A percentile compares a stretch with the other conserved stretches of the same genome.
phyloP scores from a whole-genome alignment of 2,888 invertebrate genomes.

The Microctonus aethiopoides region DNA sequence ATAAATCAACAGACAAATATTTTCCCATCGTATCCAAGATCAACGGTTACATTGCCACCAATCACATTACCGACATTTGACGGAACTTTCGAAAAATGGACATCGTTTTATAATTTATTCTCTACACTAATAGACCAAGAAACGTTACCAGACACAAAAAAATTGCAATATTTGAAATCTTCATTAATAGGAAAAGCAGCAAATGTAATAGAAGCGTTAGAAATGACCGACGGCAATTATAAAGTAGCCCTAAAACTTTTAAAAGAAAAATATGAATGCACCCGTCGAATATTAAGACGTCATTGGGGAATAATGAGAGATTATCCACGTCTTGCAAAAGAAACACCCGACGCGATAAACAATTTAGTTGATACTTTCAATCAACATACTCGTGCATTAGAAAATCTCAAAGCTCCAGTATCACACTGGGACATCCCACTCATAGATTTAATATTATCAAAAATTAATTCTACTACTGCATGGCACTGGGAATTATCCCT shows the following conservation, averaged over 20 bases:
- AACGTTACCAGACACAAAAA: neutral
- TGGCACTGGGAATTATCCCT: conserved; percentile 29
- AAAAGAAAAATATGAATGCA: conserved; percentile 7
- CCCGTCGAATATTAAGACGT: neutral
- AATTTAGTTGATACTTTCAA: neutral
- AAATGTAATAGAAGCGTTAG: conserved; percentile 13
- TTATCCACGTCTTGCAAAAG: conserved; percentile 3
- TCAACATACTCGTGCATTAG: conserved; percentile 9
- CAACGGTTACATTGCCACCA: too few relatives aligned
- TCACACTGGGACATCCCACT: conserved; percentile 24
- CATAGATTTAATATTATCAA: conserved; percentile 20
- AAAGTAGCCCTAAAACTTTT: conserved; percentile 11
- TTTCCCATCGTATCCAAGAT: too few relatives aligned
- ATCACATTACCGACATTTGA: conserved; percentile 17
- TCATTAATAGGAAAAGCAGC: conserved; percentile 14
- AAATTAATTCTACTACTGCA: conserved; percentile 15
- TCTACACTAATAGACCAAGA: neutral
- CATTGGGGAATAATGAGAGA: conserved; percentile 4
- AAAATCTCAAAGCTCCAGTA: conserved; percentile 26
- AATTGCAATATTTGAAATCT: conserved; percentile 15
- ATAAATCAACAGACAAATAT: neutral
- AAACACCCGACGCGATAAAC: neutral
- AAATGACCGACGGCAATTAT: conserved; percentile 16
- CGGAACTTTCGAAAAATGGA: conserved; percentile 7
- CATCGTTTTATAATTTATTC: conserved; percentile 3